phyloP scores from a whole-genome alignment of 1,140 invertebrate genomes.

The Mycetomoellerius zeteki region DNA sequence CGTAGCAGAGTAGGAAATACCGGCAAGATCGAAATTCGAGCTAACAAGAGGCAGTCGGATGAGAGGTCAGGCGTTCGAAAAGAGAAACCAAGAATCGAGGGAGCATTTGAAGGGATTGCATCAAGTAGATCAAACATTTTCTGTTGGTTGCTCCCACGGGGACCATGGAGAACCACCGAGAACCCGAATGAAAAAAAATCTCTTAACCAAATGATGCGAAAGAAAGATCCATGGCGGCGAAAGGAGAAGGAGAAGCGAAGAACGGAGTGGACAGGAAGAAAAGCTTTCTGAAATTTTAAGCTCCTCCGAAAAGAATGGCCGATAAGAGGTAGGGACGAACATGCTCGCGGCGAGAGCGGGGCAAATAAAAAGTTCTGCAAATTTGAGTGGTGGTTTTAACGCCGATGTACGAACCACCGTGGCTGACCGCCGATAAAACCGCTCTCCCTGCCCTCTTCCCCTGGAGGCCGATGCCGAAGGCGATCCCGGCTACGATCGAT shows the following conservation, averaged over 20 bases:
- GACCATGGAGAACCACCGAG: background rate
- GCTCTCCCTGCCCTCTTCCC: conserved; percentile 5
- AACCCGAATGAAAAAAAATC: conserved; percentile 52
- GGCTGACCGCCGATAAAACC: conserved; percentile 74
- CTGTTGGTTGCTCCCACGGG: conserved; percentile 41
- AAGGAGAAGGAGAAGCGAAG: background rate
- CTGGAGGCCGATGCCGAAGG: conserved; percentile 61
- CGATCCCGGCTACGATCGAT: conserved; percentile 71
- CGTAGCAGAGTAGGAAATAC: background rate
- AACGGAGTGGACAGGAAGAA: conserved; percentile 10
- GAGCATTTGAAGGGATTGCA: conserved; percentile 62
- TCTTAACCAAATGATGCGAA: conserved; percentile 71
- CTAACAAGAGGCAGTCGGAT: conserved; percentile 22
- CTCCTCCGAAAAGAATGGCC: conserved; percentile 33
- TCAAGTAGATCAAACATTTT: conserved; percentile 74
- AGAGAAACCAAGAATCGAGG: conserved; percentile 57
- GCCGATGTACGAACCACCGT: conserved; percentile 59
- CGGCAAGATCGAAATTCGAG: conserved; percentile 23
- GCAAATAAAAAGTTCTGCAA: conserved; percentile 73
- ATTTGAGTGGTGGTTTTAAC: conserved; percentile 78
- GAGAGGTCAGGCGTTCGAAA: conserved; percentile 15
- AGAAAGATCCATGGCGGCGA: background rate
- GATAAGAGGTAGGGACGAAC: conserved; percentile 33
- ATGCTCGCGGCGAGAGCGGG: background rate
- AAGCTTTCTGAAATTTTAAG: conserved; percentile 68